phyloP scores from a whole-genome alignment of 1,140 invertebrate species.

The Zaprionus kolodkinae region DNA sequence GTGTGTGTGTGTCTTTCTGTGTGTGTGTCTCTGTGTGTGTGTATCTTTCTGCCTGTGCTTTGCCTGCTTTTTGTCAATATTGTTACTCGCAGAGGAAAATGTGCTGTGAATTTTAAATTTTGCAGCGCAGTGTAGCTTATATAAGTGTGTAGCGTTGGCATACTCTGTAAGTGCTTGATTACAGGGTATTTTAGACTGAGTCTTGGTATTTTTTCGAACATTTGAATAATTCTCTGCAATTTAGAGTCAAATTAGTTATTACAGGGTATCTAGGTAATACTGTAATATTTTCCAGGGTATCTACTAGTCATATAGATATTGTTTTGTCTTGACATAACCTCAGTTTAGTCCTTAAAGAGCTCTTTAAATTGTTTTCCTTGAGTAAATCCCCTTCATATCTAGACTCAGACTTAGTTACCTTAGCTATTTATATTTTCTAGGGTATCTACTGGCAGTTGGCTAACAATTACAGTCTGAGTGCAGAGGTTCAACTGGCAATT shows the following conservation, averaged over 20 bases:
- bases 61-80: conserved; percentile 69
- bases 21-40: conserved; percentile 3
- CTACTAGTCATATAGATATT: background rate
- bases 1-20: conserved; percentile 6
- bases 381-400: too few species aligned
- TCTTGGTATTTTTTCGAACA: background rate
- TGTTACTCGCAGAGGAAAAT: conserved; percentile 71
- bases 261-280: too few species aligned
- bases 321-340: background rate
- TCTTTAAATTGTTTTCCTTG: too few species aligned
- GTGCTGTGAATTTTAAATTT: conserved; percentile 81
- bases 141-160: conserved; percentile 49
- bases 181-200: background rate
- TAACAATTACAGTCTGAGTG: background rate
- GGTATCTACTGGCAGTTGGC: background rate
- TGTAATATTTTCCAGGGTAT: background rate
- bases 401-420: background rate
- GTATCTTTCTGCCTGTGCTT: background rate
- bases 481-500: conserved; percentile 42
- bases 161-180: background rate
- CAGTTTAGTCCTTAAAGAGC: background rate
- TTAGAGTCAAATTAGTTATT: too few species aligned
- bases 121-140: conserved; percentile 58
- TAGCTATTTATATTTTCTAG: background rate
- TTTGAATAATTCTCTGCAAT: background rate